A percentile compares a stretch with the other conserved stretches of the same genome.
Conservation (phyloP, 2,113 vertebrate species). For the Corythoichthys intestinalis region DNA sequence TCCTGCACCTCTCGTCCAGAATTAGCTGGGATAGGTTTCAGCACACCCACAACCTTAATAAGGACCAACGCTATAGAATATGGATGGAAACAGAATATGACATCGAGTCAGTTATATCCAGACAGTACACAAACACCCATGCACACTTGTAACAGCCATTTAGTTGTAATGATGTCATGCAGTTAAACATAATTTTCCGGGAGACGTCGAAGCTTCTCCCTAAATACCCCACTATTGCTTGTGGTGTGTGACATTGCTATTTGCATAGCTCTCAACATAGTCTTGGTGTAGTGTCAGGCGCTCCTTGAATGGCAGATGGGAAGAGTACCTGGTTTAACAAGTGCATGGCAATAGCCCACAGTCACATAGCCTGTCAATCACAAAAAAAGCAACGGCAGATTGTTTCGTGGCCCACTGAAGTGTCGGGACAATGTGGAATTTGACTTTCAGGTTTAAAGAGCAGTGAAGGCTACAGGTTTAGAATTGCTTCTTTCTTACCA, state of each 20-base stretch:
- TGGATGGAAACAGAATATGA: background rate
- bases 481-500: slow-evolving; percentile 32
- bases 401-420: slow-evolving; percentile 36
- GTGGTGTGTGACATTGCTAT: slow-evolving; percentile 56
- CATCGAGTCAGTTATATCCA: background rate
- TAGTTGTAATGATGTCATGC: slow-evolving; percentile 14
- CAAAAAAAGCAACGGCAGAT: slow-evolving; percentile 31
- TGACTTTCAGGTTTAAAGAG: slow-evolving; percentile 56
- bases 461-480: slow-evolving; percentile 42
- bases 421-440: slow-evolving; percentile 64
- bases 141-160: slow-evolving; percentile 1
- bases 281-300: slow-evolving; percentile 37
- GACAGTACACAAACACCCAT: background rate
- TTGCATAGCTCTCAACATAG: slow-evolving; percentile 56
- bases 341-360: slow-evolving; percentile 56
- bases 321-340: slow-evolving; percentile 62
- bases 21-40: background rate
- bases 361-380: slow-evolving; percentile 63
- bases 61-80: background rate
- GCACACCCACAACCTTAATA: background rate
- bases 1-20: background rate
- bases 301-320: slow-evolving; percentile 59
- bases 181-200: slow-evolving; percentile 35
- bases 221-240: slow-evolving; percentile 49
- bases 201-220: slow-evolving; percentile 28